These are phyloP conservation scores for Hycleus phaleratus DNA, from an alignment of 1,140 invertebrate species.

Conservation along the genomic window DNA sequence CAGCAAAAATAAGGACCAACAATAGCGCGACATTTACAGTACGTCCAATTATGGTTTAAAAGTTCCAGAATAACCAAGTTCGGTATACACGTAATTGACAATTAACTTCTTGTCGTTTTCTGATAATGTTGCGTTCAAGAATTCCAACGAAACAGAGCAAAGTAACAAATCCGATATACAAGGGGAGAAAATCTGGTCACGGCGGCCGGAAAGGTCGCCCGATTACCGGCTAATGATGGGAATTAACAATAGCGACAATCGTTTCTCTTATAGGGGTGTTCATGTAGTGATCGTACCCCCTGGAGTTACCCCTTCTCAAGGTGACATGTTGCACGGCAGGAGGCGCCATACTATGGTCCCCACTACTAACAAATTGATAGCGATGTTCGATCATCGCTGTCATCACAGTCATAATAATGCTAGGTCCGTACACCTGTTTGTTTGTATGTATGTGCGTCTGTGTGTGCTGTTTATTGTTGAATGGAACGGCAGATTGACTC, in stretches of 20 bases:
- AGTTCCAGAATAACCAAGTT: not conserved
- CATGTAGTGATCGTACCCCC: slow-evolving; percentile 6
- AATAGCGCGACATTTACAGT: slow-evolving; percentile 11
- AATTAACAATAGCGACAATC: slow-evolving; percentile 13
- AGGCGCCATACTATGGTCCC: not conserved
- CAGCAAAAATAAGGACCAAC: slow-evolving; percentile 5
- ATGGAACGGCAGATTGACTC: not conserved
- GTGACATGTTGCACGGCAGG: slow-evolving; percentile 15
- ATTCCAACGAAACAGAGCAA: too few species aligned
- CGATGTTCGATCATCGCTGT: slow-evolving; percentile 13
- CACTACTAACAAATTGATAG: slow-evolving; percentile 10
- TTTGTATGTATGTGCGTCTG: not conserved
- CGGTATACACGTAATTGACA: not conserved
- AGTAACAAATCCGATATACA: too few species aligned
- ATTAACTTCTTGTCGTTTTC: not conserved
- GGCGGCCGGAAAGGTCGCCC: not conserved
- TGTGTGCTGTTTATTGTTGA: slow-evolving; percentile 3
- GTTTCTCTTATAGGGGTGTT: slow-evolving; percentile 4
- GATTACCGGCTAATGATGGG: slow-evolving; percentile 9
- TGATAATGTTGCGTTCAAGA: too few species aligned
- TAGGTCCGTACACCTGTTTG: slow-evolving; percentile 7
- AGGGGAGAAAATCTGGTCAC: slow-evolving; percentile 1
- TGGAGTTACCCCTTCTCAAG: slow-evolving; percentile 16
- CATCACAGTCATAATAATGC: slow-evolving; percentile 13
- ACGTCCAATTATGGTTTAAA: not conserved